Conservation (phyloP, 2,113 vertebrate species). For the Blennius ocellaris region DNA sequence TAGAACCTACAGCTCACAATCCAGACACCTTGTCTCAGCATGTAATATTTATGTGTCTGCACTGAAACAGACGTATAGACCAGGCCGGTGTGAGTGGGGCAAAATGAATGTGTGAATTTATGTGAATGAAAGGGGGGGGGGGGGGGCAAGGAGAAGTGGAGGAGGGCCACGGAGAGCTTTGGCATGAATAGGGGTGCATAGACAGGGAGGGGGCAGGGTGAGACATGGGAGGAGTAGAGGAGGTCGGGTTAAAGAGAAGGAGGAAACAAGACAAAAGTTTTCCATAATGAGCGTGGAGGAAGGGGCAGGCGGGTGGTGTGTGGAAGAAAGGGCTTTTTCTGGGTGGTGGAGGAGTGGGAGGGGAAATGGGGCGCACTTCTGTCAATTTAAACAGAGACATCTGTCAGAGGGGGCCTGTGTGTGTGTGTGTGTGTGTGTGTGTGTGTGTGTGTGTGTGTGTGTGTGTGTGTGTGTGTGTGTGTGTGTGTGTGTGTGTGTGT, state of each 20-base stretch:
- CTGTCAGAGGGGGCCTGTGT: conserved; percentile 75
- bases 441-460: conserved; percentile 44
- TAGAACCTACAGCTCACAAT: conserved; percentile 12
- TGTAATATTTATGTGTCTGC: conserved; percentile 61
- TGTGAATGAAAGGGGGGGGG: conserved; percentile 67
- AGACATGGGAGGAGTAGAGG: conserved; percentile 70
- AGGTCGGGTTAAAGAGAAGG: conserved; percentile 64
- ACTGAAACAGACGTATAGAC: conserved; percentile 46
- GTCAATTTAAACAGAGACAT: conserved; percentile 84
- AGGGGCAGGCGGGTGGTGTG: conserved; percentile 65
- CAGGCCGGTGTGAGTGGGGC: conserved; percentile 17
- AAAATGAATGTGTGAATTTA: conserved; percentile 68
- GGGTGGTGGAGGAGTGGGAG: conserved; percentile 63
- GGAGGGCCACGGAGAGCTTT: conserved; percentile 59
- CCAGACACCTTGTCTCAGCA: conserved; percentile 50
- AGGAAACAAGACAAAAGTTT: conserved; percentile 81
- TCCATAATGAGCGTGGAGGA: conserved; percentile 79
- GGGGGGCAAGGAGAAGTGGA: conserved; percentile 47
- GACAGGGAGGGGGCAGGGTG: conserved; percentile 70
- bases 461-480: conserved; percentile 23
- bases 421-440: conserved; percentile 36
- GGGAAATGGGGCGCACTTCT: conserved; percentile 73
- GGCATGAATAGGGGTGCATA: conserved; percentile 68
- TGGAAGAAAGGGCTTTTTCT: conserved; percentile 64
- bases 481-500: conserved; percentile 45